Conservation (phyloP, 2,797 vertebrate species). For the Enteromius fasciolatus region DNA sequence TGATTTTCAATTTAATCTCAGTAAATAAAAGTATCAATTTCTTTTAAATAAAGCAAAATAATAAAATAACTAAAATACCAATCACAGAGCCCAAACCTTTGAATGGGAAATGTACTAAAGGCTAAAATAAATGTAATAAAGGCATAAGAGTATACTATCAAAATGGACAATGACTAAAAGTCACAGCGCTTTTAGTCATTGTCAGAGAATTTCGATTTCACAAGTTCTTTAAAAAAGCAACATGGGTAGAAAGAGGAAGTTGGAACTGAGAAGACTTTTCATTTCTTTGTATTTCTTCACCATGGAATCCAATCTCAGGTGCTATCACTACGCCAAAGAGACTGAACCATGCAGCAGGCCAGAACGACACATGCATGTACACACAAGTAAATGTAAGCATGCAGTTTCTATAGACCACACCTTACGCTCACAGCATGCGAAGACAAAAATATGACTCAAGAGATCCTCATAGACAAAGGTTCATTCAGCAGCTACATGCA, state of each 20-base stretch:
- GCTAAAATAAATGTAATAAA: background rate
- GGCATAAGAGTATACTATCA: background rate
- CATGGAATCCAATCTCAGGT: constrained; percentile 19
- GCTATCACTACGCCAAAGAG: background rate
- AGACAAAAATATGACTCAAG: constrained; percentile 30
- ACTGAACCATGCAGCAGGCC: constrained; percentile 35
- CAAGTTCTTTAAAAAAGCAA: constrained; percentile 9
- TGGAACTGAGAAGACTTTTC: background rate
- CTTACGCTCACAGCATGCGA: constrained; percentile 43
- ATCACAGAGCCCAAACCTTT: background rate
- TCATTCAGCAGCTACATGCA: constrained; percentile 19
- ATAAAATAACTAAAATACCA: too few species aligned
- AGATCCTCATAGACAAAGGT: background rate
- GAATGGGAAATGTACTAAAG: background rate
- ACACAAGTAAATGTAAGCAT: constrained; percentile 20
- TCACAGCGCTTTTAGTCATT: background rate
- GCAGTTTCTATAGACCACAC: constrained; percentile 50
- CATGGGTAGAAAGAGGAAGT: background rate
- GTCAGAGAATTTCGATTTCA: background rate
- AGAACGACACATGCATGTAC: constrained; percentile 35
- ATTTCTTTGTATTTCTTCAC: background rate
- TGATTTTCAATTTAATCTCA: background rate
- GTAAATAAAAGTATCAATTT: background rate
- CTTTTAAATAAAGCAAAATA: background rate
- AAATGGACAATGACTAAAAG: background rate